A percentile compares a stretch with the other conserved stretches of the same genome.
Conservation (phyloP, 2,797 vertebrate genomes). For the Somateria mollissima region DNA sequence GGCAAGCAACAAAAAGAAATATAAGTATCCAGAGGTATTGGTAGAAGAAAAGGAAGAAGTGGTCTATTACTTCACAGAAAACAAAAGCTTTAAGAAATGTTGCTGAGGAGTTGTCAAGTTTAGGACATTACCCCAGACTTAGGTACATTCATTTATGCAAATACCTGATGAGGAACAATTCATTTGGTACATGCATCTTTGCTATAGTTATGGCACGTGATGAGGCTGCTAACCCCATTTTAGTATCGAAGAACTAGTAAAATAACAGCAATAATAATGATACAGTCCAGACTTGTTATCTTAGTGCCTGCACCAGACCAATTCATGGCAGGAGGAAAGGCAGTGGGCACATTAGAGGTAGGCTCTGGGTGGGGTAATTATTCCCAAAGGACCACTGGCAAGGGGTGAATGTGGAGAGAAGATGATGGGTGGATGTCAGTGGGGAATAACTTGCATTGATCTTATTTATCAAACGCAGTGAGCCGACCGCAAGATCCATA, state of each 20-base stretch:
- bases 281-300: constrained; percentile 52
- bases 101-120: background rate
- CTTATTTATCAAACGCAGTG: constrained; percentile 38
- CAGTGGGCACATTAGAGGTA: constrained; percentile 50
- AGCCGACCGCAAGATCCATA: constrained; percentile 61
- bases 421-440: constrained; percentile 45
- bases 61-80: background rate
- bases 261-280: constrained; percentile 6
- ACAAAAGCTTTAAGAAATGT: background rate
- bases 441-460: constrained; percentile 50
- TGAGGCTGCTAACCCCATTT: background rate
- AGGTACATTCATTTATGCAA: background rate
- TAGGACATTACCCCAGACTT: background rate
- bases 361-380: constrained; percentile 57
- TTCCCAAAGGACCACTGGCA: constrained; percentile 25
- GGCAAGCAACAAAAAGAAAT: background rate
- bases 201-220: background rate
- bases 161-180: background rate
- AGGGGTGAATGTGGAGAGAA: constrained; percentile 4
- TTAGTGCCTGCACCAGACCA: background rate
- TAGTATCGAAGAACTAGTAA: constrained; percentile 44
- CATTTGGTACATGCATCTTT: background rate
- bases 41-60: background rate
- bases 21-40: background rate
- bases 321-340: constrained; percentile 50